Base-by-base conservation (phyloP, 2,888 invertebrate genomes). In the Polymixis lichenea region DNA sequence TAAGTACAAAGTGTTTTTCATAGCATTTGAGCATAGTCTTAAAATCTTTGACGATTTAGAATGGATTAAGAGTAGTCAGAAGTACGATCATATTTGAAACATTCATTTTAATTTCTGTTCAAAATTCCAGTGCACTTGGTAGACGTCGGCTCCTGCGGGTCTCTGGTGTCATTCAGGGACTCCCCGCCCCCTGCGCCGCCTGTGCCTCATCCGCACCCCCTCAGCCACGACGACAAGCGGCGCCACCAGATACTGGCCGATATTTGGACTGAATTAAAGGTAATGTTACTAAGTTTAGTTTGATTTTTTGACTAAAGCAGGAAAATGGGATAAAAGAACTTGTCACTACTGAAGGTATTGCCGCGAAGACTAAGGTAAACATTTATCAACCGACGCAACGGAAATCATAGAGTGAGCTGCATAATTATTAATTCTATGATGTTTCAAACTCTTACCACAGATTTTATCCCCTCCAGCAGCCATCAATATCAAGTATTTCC, bases 221-320 rank as follows among this genome's bases (percentile, higher is more conserved):
- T 97, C 83, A 97, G 95, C 84, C 95, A 97, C 83, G 97, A 97
- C 94, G 97, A 97, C 91, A 97, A 97, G 90, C 96, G 97, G 80
- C 94, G 97, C 49, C 97, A 97, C 88, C 97, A 97, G 91, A 97
- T 97, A 80, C 93, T 97, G 49, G 97, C 97, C 11, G 97, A 97
- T 86, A 96, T 97, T 79, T 97, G 97, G 97, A 97, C 97, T 74
- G 97, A 97, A 91, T 93, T 97, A 60, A 97, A 97, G 95, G 96
- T 96, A 90, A 38, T 5, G 17, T n/a, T 7, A 13, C n/a, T 0
- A n/a, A n/a, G 28, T 15, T 6, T 6, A 22, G 8, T 25, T 25
- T 19, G 7, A 19, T 28, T 6, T 25, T 25, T 64, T 38, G 9
- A 62, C 38, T 38, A 9, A n/a, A 17, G 2, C 2, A 17, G 9